phyloP scores from a whole-genome alignment of 1,140 invertebrate genomes.

The Brachystomella parvula region DNA sequence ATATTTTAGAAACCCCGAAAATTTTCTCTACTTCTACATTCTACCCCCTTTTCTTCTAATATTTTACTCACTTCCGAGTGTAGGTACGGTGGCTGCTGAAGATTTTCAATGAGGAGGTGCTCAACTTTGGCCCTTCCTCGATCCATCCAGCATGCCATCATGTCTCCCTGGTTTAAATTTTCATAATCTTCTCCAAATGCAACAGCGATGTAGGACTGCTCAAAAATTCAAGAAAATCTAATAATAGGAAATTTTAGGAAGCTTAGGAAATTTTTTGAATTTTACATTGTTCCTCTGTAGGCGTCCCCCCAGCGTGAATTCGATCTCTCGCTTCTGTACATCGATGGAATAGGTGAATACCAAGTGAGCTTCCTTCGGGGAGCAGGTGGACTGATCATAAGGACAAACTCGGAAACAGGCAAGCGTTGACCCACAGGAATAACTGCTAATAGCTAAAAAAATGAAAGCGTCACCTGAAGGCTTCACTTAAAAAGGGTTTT shows the following conservation, averaged over 20 bases:
- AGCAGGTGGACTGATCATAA: slow-evolving; percentile 17
- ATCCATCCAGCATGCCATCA: slow-evolving; percentile 32
- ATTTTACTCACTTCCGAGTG: slow-evolving; percentile 26
- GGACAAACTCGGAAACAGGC: slow-evolving; percentile 36
- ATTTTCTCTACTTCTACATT: background rate
- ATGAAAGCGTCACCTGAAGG: background rate
- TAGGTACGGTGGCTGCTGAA: slow-evolving; percentile 13
- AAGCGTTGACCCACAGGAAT: slow-evolving; percentile 27
- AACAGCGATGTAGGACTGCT: slow-evolving; percentile 33
- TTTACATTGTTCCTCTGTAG: slow-evolving; percentile 27
- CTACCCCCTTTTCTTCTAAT: background rate
- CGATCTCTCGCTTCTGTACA: slow-evolving; percentile 23
- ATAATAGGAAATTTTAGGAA: background rate
- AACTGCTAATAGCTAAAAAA: slow-evolving; percentile 33
- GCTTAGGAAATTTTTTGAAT: background rate
- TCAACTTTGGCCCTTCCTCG: slow-evolving; percentile 27
- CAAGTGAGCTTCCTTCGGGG: slow-evolving; percentile 21
- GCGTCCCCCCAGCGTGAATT: slow-evolving; percentile 34
- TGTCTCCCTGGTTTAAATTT: slow-evolving; percentile 27
- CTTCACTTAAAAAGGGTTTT: background rate
- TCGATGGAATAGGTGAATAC: slow-evolving; percentile 29
- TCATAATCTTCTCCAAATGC: slow-evolving; percentile 33
- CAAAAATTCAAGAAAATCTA: background rate
- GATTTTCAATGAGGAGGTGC: slow-evolving; percentile 31
- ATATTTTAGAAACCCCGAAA: background rate